Percentiles rank a stretch among this genome's conserved stretches.
phyloP scores from a whole-genome alignment of 2,113 vertebrate species.

The Elephantulus edwardii region DNA sequence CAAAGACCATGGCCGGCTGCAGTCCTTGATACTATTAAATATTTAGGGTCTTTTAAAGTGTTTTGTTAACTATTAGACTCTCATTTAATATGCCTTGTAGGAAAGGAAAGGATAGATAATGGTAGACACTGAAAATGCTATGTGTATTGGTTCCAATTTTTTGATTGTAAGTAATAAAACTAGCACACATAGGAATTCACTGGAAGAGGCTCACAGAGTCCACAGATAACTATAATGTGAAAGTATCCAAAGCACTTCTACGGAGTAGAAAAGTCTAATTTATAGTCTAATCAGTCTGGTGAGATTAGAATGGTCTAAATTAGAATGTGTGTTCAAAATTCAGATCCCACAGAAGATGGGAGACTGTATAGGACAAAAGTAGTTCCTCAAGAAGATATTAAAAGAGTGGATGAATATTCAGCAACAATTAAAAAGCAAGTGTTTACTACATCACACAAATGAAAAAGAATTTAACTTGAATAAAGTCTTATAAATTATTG shows the following conservation, averaged over 20 bases:
- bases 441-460: not conserved
- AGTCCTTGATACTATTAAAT: too few relatives aligned
- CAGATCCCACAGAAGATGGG: not conserved
- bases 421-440: not conserved
- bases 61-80: too few relatives aligned
- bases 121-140: not conserved
- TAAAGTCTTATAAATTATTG: slow-evolving; percentile 6
- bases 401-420: not conserved
- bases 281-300: not conserved
- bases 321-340: not conserved
- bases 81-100: not conserved
- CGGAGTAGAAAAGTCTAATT: not conserved
- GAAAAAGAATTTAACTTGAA: not conserved
- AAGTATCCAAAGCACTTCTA: not conserved
- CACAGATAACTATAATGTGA: not conserved
- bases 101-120: not conserved
- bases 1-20: too few relatives aligned
- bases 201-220: not conserved
- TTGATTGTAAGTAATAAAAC: not conserved
- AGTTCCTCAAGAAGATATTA: not conserved
- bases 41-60: too few relatives aligned
- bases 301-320: not conserved
- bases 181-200: not conserved
- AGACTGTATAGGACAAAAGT: not conserved
- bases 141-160: not conserved